Conservation (phyloP, 2,888 invertebrate species). For the Sesia bembeciformis region DNA sequence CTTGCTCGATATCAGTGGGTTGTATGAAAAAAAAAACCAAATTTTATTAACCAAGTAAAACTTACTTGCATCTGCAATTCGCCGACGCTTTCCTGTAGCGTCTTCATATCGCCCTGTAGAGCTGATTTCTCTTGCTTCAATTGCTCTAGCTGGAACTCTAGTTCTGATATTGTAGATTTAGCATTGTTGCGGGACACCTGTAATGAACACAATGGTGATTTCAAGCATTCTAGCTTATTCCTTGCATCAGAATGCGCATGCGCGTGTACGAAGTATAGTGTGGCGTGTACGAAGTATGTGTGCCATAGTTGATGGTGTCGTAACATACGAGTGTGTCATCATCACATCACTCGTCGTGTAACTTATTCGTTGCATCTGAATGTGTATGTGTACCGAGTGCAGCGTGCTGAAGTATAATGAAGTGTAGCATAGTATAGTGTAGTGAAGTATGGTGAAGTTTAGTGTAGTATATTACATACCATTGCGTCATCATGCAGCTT, state of each 20-base stretch:
- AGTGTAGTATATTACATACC: slow-evolving; percentile 8
- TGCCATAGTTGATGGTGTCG: no score
- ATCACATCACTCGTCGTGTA: no score
- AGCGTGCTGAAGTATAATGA: no score
- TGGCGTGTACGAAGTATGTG: background rate
- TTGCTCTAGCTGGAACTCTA: slow-evolving; percentile 86
- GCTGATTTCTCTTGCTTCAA: slow-evolving; percentile 82
- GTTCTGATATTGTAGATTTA: slow-evolving; percentile 87
- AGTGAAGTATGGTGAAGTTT: no score
- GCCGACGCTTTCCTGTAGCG: slow-evolving; percentile 82
- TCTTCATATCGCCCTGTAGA: slow-evolving; percentile 80
- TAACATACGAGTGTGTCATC: no score
- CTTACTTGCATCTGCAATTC: slow-evolving; percentile 79
- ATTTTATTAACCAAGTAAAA: no score
- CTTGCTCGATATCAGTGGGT: no score
- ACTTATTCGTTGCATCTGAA: no score
- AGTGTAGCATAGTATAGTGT: no score
- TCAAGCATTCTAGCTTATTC: background rate
- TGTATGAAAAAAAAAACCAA: no score
- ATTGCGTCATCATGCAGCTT: slow-evolving; percentile 61
- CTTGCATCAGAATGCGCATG: background rate
- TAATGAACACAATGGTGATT: slow-evolving; percentile 1
- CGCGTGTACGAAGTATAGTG: no score
- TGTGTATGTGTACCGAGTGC: no score
- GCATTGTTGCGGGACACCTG: slow-evolving; percentile 89